Conservation (phyloP, 2,888 invertebrate species). For the Tiphia femorata region DNA sequence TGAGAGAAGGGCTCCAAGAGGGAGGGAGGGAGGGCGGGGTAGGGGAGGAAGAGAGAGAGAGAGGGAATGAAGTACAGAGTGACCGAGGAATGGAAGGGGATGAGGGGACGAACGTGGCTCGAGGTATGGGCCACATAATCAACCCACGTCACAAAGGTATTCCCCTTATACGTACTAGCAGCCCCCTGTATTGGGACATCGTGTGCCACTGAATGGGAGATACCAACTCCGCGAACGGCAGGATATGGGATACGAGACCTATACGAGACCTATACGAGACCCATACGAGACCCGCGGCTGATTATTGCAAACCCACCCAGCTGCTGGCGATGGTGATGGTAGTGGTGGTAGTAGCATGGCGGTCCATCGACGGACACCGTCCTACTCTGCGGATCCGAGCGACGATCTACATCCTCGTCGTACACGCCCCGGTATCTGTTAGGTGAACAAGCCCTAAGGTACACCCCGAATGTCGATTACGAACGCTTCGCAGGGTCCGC, state of each 20-base stretch:
- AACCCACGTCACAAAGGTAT: conserved; percentile 47
- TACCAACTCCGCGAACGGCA: conserved; percentile 26
- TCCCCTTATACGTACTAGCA: conserved; percentile 35
- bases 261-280: conserved; percentile 20
- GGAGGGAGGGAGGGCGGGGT: too few species aligned
- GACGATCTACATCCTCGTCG: too few species aligned
- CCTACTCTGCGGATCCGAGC: not conserved
- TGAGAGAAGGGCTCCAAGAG: too few species aligned
- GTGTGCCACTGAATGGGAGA: conserved; percentile 37
- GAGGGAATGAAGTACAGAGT: too few species aligned
- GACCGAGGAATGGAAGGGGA: too few species aligned
- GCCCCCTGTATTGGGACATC: conserved; percentile 29
- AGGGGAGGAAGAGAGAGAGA: too few species aligned
- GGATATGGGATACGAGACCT: conserved; percentile 26
- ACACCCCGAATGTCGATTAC: too few species aligned
- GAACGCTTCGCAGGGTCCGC: too few species aligned
- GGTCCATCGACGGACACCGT: not conserved
- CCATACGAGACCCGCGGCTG: conserved; percentile 29
- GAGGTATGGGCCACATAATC: conserved; percentile 42
- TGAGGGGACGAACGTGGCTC: too few species aligned
- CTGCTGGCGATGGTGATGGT: conserved; percentile 22
- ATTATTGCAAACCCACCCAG: conserved; percentile 34
- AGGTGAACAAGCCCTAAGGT: not conserved
- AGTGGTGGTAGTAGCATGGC: too few species aligned
- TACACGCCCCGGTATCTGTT: too few species aligned